phyloP scores from a whole-genome alignment of 1,140 invertebrate genomes.

The Dreissena polymorpha region DNA sequence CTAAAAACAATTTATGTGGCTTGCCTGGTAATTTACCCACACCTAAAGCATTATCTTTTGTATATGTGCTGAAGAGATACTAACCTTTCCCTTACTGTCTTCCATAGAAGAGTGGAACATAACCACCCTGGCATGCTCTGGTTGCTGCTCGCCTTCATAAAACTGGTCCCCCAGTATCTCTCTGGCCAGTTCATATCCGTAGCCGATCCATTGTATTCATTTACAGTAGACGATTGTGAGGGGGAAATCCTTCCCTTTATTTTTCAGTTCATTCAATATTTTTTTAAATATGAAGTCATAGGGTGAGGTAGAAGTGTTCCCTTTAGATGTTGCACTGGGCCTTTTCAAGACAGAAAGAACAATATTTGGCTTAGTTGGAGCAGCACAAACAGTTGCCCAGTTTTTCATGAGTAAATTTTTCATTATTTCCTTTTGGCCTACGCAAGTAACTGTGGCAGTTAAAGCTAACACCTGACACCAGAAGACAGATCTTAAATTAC shows the following conservation, averaged over 20 bases:
- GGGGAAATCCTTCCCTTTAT: background rate
- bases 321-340: constrained; percentile 29
- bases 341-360: constrained; percentile 1
- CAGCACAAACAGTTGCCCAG: background rate
- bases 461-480: constrained; percentile 10
- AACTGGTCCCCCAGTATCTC: constrained; percentile 19
- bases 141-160: constrained; percentile 5
- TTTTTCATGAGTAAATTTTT: constrained; percentile 1
- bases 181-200: constrained; percentile 31
- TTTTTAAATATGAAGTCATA: constrained; percentile 35
- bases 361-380: constrained; percentile 31
- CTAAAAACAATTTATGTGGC: no score
- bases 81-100: constrained; percentile 6
- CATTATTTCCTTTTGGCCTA: background rate
- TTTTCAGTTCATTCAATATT: constrained; percentile 20
- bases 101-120: constrained; percentile 45
- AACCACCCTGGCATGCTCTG: constrained; percentile 28
- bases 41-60: no score
- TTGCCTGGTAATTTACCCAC: no score
- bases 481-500: constrained; percentile 18
- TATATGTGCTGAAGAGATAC: background rate
- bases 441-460: constrained; percentile 20
- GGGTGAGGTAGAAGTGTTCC: constrained; percentile 20
- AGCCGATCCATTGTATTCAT: constrained; percentile 40
- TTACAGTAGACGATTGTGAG: constrained; percentile 25